These are phyloP conservation scores for Natator depressus DNA, from an alignment of 2,113 vertebrate genomes.

Conservation along the genomic window DNA sequence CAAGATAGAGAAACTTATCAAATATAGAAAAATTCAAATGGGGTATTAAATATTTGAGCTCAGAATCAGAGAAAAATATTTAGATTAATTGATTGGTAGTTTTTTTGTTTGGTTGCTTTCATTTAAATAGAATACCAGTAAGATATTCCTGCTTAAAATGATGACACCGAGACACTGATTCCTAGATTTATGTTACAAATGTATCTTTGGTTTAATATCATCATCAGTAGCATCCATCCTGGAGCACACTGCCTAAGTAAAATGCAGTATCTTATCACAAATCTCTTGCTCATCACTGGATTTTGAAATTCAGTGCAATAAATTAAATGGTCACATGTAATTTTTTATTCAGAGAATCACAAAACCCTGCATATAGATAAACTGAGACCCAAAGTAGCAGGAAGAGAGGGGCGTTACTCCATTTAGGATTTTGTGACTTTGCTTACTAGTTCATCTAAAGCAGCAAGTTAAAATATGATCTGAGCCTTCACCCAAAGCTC, in stretches of 20 bases:
- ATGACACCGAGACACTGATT: background rate
- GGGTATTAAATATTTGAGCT: background rate
- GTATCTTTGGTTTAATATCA: background rate
- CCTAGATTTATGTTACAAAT: conserved; percentile 10
- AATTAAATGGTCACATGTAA: background rate
- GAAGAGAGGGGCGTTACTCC: conserved; percentile 38
- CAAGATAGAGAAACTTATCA: background rate
- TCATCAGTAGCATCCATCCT: background rate
- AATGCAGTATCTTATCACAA: background rate
- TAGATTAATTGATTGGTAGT: background rate
- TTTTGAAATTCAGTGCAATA: background rate
- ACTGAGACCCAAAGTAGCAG: conserved; percentile 39
- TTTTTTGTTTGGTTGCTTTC: background rate
- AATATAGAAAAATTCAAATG: background rate
- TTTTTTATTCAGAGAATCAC: background rate
- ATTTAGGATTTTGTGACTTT: conserved; percentile 60
- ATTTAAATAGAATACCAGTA: background rate
- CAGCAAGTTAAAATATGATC: background rate
- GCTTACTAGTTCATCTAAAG: conserved; percentile 60
- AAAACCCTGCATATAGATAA: conserved; percentile 47
- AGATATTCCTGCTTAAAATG: background rate
- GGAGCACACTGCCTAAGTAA: background rate
- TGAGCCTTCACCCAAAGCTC: background rate
- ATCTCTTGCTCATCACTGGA: background rate
- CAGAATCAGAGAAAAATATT: background rate